phyloP scores from a whole-genome alignment of 64 coral and sea anemone genomes.

The Platygyra sinensis region DNA sequence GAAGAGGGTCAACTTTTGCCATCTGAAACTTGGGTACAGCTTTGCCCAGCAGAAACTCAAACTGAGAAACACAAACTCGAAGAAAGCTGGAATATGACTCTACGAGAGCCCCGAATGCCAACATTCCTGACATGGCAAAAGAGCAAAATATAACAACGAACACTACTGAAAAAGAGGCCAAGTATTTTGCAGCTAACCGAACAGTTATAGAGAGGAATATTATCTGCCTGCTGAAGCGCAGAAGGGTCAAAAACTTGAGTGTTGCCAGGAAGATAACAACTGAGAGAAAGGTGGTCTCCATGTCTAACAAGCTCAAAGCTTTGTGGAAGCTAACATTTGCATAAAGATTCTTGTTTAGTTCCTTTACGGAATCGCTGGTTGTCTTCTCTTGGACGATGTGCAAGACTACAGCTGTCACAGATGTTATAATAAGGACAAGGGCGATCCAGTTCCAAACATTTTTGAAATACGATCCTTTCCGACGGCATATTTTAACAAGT shows the following conservation, averaged over 20 bases:
- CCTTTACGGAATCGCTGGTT: constrained; percentile 22
- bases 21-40: constrained; percentile 33
- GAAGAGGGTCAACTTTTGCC: neutral
- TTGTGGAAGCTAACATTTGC: constrained; percentile 54
- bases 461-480: constrained; percentile 1
- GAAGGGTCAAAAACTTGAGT: constrained; percentile 41
- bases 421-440: constrained; percentile 30
- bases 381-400: constrained; percentile 50
- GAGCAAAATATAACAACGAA: constrained; percentile 35
- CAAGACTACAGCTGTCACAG: constrained; percentile 43
- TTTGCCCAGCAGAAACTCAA: constrained; percentile 64
- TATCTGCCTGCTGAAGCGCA: constrained; percentile 58
- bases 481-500: constrained; percentile 47
- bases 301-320: constrained; percentile 29
- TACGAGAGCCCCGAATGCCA: constrained; percentile 35
- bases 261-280: constrained; percentile 50
- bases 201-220: constrained; percentile 35
- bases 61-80: constrained; percentile 33
- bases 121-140: constrained; percentile 49
- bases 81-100: constrained; percentile 41
- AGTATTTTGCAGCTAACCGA: constrained; percentile 44
- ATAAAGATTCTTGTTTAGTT: constrained; percentile 53
- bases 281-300: constrained; percentile 41
- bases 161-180: constrained; percentile 36
- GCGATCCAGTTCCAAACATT: constrained; percentile 51